Conservation (phyloP, 2,888 invertebrate species). For the Scaptomyza flava region DNA sequence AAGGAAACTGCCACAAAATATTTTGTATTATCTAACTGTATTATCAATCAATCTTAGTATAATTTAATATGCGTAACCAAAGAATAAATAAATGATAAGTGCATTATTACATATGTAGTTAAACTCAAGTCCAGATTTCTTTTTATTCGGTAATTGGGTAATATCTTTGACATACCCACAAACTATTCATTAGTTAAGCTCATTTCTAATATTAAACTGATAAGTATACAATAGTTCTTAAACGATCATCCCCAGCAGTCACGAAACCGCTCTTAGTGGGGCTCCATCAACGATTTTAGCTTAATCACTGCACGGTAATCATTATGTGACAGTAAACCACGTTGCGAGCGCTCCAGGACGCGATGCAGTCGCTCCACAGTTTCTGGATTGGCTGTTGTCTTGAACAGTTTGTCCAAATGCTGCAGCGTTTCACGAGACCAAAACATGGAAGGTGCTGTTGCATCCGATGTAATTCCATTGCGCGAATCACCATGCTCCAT, state of each 20-base stretch:
- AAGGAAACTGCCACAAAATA: constrained; percentile 19
- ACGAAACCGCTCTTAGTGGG: constrained; percentile 25
- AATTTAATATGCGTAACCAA: constrained; percentile 50
- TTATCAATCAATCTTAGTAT: constrained; percentile 38
- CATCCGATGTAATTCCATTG: constrained; percentile 47
- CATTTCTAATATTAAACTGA: constrained; percentile 22
- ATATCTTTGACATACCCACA: constrained; percentile 55
- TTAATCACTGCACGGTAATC: constrained; percentile 82
- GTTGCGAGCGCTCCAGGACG: constrained; percentile 76
- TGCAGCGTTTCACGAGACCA: constrained; percentile 83
- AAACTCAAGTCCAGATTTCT: constrained; percentile 42
- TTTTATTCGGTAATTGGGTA: constrained; percentile 56
- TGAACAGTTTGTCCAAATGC: constrained; percentile 75
- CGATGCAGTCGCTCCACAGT: constrained; percentile 71
- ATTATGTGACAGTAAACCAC: constrained; percentile 82
- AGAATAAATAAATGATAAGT: constrained; percentile 52
- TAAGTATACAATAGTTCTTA: constrained; percentile 3
- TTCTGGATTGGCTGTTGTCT: constrained; percentile 48
- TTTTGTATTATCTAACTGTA: constrained; percentile 26
- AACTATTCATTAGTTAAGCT: constrained; percentile 28
- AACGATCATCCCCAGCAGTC: background rate
- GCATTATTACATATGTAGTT: constrained; percentile 42
- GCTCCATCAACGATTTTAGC: constrained; percentile 72
- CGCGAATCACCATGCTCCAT: constrained; percentile 44
- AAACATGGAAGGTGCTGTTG: constrained; percentile 72